A percentile compares a stretch with the other conserved stretches of the same genome.
These are phyloP conservation scores for Marronus borbonicus DNA, from an alignment of 2,888 invertebrate genomes.

Conservation along the genomic window DNA sequence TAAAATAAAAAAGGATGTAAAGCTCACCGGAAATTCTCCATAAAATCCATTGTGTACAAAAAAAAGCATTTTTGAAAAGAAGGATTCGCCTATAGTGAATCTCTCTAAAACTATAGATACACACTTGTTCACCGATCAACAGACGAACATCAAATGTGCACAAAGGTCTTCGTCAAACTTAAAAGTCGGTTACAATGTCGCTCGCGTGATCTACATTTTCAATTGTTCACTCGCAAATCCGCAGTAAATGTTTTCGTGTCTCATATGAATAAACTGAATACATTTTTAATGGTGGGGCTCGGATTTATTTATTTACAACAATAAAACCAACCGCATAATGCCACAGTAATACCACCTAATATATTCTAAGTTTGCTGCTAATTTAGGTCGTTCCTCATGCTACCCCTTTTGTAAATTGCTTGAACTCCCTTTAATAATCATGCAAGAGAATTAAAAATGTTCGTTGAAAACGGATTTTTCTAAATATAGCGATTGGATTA, in stretches of 20 bases:
- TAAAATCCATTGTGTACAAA: conserved; percentile 48
- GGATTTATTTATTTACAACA: conserved; percentile 31
- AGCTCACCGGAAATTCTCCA: conserved; percentile 40
- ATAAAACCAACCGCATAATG: conserved; percentile 27
- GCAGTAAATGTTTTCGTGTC: conserved; percentile 31
- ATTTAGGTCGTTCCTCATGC: not conserved
- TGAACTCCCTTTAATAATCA: not conserved
- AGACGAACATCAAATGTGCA: conserved; percentile 33
- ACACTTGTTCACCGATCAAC: conserved; percentile 31
- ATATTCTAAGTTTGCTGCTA: not conserved
- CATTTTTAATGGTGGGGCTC: conserved; percentile 27
- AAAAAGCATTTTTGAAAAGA: conserved; percentile 30
- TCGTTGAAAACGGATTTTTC: not conserved
- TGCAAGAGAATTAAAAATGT: not conserved
- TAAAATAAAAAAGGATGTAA: conserved; percentile 5
- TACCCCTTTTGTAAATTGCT: not conserved
- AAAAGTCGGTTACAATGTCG: conserved; percentile 38
- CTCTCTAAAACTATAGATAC: not conserved
- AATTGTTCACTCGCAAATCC: conserved; percentile 40
- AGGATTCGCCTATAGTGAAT: not conserved
- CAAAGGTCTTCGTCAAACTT: conserved; percentile 13
- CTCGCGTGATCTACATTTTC: conserved; percentile 42
- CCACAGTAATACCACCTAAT: conserved; percentile 2
- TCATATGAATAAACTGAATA: conserved; percentile 38
- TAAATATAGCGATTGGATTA: not conserved